Conservation (phyloP, 2,797 vertebrate genomes). For the Heteromormyrus szaboi region DNA sequence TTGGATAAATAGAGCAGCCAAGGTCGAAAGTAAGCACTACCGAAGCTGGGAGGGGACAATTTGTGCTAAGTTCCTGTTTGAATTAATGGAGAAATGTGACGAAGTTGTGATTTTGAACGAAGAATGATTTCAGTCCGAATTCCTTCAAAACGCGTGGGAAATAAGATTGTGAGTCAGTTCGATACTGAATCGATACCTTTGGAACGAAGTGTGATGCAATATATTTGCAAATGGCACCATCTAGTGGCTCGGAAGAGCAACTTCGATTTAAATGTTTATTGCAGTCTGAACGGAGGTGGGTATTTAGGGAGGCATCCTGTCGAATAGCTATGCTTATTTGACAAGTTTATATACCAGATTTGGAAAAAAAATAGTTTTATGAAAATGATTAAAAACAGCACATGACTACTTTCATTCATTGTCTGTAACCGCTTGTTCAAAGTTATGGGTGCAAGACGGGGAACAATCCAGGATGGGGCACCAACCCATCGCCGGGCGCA, state of each 20-base stretch:
- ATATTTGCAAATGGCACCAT: neutral
- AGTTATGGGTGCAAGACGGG: neutral
- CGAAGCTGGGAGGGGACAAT: constrained; percentile 27
- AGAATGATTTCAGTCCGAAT: neutral
- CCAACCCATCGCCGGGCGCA: neutral
- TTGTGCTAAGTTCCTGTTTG: neutral
- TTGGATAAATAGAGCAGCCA: neutral
- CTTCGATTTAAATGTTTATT: neutral
- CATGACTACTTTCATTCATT: neutral
- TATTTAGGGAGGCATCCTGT: neutral
- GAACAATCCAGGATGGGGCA: neutral
- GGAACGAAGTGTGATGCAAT: neutral
- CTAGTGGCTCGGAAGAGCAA: constrained; percentile 9
- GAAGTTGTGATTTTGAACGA: neutral
- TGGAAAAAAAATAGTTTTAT: neutral
- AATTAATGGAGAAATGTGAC: neutral
- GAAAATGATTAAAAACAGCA: neutral
- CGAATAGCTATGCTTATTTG: neutral
- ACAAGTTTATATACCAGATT: neutral
- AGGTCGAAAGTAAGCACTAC: constrained; percentile 12
- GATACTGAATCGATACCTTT: neutral
- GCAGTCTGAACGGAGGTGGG: neutral
- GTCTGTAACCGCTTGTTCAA: neutral
- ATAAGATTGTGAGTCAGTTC: neutral
- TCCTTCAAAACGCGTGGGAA: neutral